These are phyloP conservation scores for Halichondria panicea DNA, from an alignment of 37 sponge, comb jelly and placozoan species.

Conservation along the genomic window DNA sequence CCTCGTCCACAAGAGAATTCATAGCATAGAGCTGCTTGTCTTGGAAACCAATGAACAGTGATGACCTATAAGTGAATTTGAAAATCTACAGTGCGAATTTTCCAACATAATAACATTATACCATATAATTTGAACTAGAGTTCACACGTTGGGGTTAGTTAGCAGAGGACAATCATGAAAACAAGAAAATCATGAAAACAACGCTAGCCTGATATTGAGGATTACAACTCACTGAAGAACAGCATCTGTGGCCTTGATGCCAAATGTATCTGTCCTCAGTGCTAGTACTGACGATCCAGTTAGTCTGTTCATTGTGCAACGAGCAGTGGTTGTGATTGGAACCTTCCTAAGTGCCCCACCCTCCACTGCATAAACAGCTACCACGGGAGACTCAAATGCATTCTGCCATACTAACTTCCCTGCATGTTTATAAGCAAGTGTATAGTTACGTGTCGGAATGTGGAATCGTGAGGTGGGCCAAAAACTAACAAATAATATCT, in stretches of 20 bases:
- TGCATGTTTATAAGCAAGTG: constrained; percentile 14
- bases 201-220: not conserved
- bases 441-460: not conserved
- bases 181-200: not conserved
- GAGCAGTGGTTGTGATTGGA: constrained; percentile 56
- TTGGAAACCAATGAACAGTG: constrained; percentile 62
- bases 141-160: not conserved
- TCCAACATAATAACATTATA: not conserved
- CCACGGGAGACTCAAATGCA: constrained; percentile 68
- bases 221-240: constrained; percentile 48
- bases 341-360: constrained; percentile 51
- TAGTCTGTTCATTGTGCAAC: constrained; percentile 45
- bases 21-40: constrained; percentile 62
- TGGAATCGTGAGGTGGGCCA: not conserved
- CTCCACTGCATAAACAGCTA: constrained; percentile 54
- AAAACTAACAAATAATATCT: constrained; percentile 1
- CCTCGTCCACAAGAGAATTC: constrained; percentile 64
- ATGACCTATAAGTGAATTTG: constrained; percentile 44
- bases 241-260: constrained; percentile 50
- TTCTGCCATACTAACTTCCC: constrained; percentile 64
- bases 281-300: constrained; percentile 62
- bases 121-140: not conserved
- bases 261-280: constrained; percentile 30
- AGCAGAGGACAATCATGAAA: not conserved
- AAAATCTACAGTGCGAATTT: not conserved